Percentiles rank a stretch among this genome's conserved stretches.
phyloP scores from a whole-genome alignment of 2,888 invertebrate genomes.

The Erpobdella octoculata region DNA sequence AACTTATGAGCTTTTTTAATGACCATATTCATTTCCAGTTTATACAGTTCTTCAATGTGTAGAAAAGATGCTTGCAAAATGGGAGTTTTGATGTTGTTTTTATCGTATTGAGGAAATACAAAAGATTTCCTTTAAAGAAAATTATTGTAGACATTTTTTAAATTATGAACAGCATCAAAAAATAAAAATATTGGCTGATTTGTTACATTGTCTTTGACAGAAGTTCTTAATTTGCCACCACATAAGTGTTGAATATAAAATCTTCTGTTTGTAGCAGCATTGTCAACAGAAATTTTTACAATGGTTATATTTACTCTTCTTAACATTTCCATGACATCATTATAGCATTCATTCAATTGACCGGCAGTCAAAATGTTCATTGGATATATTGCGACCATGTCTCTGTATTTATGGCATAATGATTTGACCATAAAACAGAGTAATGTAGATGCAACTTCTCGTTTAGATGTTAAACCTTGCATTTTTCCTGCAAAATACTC shows the following conservation, averaged over 20 bases:
- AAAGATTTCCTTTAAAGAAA: no score
- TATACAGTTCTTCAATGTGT: no score
- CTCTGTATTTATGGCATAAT: neutral
- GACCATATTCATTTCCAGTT: no score
- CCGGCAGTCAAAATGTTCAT: neutral
- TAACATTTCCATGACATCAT: neutral
- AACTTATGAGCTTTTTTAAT: no score
- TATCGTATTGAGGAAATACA: no score
- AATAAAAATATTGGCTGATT: neutral
- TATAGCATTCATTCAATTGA: neutral
- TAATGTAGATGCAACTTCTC: neutral
- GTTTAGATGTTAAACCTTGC: neutral
- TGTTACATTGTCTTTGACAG: neutral
- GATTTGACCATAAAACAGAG: neutral
- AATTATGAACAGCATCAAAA: no score
- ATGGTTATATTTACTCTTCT: neutral
- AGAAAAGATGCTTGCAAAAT: no score
- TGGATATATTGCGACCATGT: neutral
- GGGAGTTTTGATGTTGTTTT: no score
- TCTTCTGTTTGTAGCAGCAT: no score
- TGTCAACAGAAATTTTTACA: neutral
- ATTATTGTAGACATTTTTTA: no score
- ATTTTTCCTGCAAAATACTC: neutral
- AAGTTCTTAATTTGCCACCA: neutral
- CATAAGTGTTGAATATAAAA: neutral